Conservation (phyloP, 2,797 vertebrate genomes). For the Sternotherus odoratus region DNA sequence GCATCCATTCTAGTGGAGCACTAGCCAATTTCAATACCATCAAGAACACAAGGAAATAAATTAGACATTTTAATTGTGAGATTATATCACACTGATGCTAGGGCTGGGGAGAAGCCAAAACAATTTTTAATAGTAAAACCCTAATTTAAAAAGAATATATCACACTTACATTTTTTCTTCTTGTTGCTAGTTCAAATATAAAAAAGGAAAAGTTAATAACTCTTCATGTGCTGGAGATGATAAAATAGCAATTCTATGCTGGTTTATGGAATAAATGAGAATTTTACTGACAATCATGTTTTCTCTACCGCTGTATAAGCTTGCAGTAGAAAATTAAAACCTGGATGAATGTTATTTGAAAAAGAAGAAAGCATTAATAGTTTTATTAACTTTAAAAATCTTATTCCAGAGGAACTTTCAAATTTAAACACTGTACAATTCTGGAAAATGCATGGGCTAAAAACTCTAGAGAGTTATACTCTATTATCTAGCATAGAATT, state of each 20-base stretch:
- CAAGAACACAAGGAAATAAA: constrained; percentile 55
- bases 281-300: not conserved
- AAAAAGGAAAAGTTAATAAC: not conserved
- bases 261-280: not conserved
- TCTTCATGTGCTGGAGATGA: not conserved
- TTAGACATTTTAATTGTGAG: constrained; percentile 73
- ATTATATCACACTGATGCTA: constrained; percentile 48
- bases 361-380: not conserved
- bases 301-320: not conserved
- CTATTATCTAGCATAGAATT: not conserved
- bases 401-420: not conserved
- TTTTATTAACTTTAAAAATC: not conserved
- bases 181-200: not conserved
- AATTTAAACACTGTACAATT: not conserved
- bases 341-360: not conserved
- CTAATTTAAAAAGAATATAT: constrained; percentile 59
- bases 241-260: not conserved
- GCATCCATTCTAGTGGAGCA: not conserved
- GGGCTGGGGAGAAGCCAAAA: constrained; percentile 16
- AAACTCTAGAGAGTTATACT: not conserved
- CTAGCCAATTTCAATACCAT: constrained; percentile 46
- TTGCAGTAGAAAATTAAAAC: constrained; percentile 16
- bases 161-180: not conserved
- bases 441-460: not conserved
- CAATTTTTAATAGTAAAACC: constrained; percentile 68